Evolutionary conservation across 2,888 invertebrate species (phyloP).

Genomic region (Caenorhabditis sp.): DNA sequence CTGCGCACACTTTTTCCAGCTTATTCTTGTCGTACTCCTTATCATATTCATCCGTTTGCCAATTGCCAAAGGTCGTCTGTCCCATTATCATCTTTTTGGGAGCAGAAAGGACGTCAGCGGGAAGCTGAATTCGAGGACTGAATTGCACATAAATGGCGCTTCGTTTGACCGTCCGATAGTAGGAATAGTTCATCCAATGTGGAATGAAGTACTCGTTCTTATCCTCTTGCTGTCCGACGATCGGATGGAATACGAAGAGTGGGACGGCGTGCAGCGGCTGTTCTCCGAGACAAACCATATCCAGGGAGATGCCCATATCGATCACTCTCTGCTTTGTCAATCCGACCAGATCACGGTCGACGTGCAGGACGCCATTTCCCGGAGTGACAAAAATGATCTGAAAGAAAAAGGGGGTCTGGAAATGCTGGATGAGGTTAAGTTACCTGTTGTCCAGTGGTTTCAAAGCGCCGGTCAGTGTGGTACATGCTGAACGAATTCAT

Average conservation of each 20-base stretch:
- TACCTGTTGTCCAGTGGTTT: constrained; percentile 95
- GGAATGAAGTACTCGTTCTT: constrained; percentile 77
- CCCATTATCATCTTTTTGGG: constrained; percentile 56
- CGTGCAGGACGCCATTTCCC: constrained; percentile 98
- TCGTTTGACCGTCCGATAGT: constrained; percentile 63
- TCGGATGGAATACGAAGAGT: constrained; percentile 83
- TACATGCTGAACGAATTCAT: constrained; percentile 88
- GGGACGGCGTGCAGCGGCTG: constrained; percentile 98
- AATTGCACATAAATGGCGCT: constrained; percentile 68
- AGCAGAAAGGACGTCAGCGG: constrained; percentile 58
- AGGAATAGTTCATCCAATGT: constrained; percentile 79
- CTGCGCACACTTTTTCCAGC: constrained; percentile 17
- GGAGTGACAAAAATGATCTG: constrained; percentile 97
- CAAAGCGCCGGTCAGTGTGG: constrained; percentile 96
- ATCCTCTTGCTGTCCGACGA: constrained; percentile 8
- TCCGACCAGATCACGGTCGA: constrained; percentile 95
- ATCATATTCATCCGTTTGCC: constrained; percentile 3
- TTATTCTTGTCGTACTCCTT: constrained; percentile 18
- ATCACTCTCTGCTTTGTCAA: constrained; percentile 98
- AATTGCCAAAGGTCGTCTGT: not conserved
- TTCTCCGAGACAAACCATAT: constrained; percentile 87
- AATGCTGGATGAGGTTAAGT: too few species aligned
- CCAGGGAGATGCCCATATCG: constrained; percentile 87
- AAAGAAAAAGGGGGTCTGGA: too few species aligned
- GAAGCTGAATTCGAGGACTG: constrained; percentile 75